These are phyloP conservation scores for Amphiprion percula DNA, from an alignment of 2,113 vertebrate genomes.

Conservation along the genomic window DNA sequence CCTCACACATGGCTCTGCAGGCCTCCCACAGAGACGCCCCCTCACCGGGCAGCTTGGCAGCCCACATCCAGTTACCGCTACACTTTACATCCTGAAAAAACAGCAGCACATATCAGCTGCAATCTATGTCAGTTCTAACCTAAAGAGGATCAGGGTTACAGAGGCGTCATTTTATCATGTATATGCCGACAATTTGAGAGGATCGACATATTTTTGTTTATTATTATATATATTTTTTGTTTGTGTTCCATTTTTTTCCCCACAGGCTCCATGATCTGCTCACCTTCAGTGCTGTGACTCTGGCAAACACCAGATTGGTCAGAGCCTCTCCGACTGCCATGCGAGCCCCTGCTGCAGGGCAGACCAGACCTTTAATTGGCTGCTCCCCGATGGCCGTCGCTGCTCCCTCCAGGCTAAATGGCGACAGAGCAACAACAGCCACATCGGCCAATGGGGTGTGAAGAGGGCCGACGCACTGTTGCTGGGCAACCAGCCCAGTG, in stretches of 20 bases:
- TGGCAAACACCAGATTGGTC: constrained; percentile 93
- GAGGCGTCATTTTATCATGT: neutral
- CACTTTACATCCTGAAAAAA: constrained; percentile 91
- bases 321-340: constrained; percentile 93
- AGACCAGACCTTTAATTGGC: constrained; percentile 92
- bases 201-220: too few species aligned
- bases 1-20: constrained; percentile 90
- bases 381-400: constrained; percentile 94
- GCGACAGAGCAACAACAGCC: constrained; percentile 92
- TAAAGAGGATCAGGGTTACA: neutral
- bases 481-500: constrained; percentile 93
- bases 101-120: neutral
- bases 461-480: constrained; percentile 95
- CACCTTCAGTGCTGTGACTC: constrained; percentile 88
- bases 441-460: constrained; percentile 94
- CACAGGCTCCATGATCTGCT: neutral
- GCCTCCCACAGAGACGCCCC: constrained; percentile 89
- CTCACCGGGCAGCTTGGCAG: constrained; percentile 92
- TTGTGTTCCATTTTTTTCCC: fast-evolving
- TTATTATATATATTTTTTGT: too few species aligned
- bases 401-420: constrained; percentile 87
- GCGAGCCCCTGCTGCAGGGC: constrained; percentile 88
- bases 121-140: neutral
- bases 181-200: neutral
- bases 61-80: constrained; percentile 97